Conservation (phyloP, 2,888 invertebrate genomes). For the Polydrusus pterygomalis region DNA sequence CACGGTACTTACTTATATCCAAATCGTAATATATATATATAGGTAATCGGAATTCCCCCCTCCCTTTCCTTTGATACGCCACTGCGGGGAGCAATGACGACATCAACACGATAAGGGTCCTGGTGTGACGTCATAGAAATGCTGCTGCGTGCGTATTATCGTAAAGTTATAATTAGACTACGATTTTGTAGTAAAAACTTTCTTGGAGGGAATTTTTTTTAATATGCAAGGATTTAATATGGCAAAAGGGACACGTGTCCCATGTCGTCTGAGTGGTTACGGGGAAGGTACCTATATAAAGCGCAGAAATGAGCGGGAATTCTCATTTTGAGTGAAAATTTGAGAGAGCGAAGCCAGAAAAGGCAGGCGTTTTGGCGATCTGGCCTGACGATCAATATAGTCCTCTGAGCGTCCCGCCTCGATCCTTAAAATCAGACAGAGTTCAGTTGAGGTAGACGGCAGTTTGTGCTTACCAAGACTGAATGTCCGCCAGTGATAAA, state of each 20-base stretch:
- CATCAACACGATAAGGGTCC: conserved; percentile 41
- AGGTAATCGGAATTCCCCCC: too few relatives aligned
- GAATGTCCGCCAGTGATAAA: conserved; percentile 42
- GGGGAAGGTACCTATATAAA: conserved; percentile 31
- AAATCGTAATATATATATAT: too few relatives aligned
- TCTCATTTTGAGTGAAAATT: conserved; percentile 47
- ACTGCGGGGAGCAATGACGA: conserved; percentile 43
- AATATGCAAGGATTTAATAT: background rate
- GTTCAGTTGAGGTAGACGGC: conserved; percentile 50
- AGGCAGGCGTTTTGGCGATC: conserved; percentile 47
- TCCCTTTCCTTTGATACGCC: too few relatives aligned
- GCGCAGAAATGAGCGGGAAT: conserved; percentile 44
- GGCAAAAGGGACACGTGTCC: background rate
- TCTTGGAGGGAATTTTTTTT: conserved; percentile 36
- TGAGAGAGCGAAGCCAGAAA: conserved; percentile 39
- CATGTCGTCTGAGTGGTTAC: too few relatives aligned
- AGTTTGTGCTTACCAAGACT: conserved; percentile 38
- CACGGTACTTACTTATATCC: too few relatives aligned
- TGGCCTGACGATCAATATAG: conserved; percentile 49
- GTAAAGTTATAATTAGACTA: conserved; percentile 40
- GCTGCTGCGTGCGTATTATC: conserved; percentile 12
- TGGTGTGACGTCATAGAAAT: conserved; percentile 43
- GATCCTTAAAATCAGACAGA: conserved; percentile 45
- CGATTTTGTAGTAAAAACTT: conserved; percentile 31
- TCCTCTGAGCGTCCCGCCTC: conserved; percentile 50